phyloP scores from a whole-genome alignment of 2,888 invertebrate genomes.

The Lasioglossum marginatum region DNA sequence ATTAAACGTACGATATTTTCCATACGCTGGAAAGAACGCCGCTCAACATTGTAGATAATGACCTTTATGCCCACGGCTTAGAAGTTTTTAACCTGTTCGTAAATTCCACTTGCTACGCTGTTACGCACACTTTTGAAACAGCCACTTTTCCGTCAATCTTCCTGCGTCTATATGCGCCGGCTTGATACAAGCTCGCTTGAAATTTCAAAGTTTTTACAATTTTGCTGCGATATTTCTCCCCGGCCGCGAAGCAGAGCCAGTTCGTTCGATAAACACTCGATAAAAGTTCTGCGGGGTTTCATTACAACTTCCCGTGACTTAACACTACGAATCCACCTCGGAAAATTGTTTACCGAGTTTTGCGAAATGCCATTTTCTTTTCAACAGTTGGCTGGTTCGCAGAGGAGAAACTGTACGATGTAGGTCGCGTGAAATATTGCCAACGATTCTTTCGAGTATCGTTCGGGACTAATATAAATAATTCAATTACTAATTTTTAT shows the following conservation, averaged over 20 bases:
- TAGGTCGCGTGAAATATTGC: not conserved
- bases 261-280: conserved; percentile 45
- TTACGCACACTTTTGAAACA: not conserved
- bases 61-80: not conserved
- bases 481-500: not conserved
- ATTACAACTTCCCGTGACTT: conserved; percentile 8
- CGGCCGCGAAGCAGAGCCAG: not conserved
- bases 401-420: not conserved
- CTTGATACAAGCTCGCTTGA: conserved; percentile 25
- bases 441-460: not conserved
- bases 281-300: conserved; percentile 32
- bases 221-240: conserved; percentile 21
- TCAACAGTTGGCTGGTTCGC: not conserved
- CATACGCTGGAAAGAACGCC: not conserved
- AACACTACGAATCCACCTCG: not conserved
- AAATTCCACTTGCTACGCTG: conserved; percentile 33
- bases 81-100: conserved; percentile 37
- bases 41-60: conserved; percentile 15
- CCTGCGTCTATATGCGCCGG: not conserved
- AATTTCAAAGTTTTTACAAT: conserved; percentile 38
- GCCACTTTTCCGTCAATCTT: conserved; percentile 40
- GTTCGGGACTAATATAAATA: not conserved
- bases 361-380: conserved; percentile 1
- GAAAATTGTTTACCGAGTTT: conserved; percentile 3
- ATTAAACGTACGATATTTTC: not conserved